A percentile compares a stretch with the other conserved stretches of the same genome.
phyloP scores from a whole-genome alignment of 92 coral and sea anemone species.

The Bergia puertoricense region DNA sequence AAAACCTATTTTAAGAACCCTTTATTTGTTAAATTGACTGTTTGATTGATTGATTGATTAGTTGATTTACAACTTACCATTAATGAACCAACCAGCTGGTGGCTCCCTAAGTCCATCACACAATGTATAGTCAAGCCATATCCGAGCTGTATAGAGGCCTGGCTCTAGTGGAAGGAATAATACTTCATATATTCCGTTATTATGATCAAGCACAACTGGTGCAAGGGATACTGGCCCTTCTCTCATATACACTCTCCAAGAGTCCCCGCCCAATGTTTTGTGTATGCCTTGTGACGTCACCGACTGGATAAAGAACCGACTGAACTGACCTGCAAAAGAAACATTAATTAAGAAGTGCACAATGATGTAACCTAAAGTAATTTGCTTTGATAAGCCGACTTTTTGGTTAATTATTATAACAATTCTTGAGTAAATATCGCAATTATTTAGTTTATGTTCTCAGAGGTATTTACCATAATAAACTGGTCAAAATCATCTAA shows the following conservation, averaged over 20 bases:
- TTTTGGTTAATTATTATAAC: background rate
- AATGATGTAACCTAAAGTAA: background rate
- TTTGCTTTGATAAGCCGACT: background rate
- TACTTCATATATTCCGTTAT: constrained; percentile 75
- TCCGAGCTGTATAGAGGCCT: constrained; percentile 60
- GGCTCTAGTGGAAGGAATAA: constrained; percentile 67
- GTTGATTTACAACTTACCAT: constrained; percentile 46
- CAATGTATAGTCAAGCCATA: constrained; percentile 73
- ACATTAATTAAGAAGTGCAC: too few relatives aligned
- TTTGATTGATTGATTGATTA: too few relatives aligned
- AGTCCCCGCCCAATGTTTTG: constrained; percentile 72
- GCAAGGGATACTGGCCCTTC: constrained; percentile 71
- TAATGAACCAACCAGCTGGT: constrained; percentile 71
- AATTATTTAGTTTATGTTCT: too few relatives aligned
- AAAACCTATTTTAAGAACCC: too few relatives aligned
- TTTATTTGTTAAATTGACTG: background rate
- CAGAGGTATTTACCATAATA: too few relatives aligned
- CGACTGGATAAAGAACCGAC: constrained; percentile 76
- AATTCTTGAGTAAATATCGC: too few relatives aligned
- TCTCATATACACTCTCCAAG: constrained; percentile 75
- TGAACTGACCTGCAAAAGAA: constrained; percentile 56
- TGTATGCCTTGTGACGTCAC: constrained; percentile 49
- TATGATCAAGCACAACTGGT: constrained; percentile 68
- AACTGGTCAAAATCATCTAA: too few relatives aligned
- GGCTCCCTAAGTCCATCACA: constrained; percentile 82